Evolutionary conservation across 2,113 vertebrate species (phyloP).

Genomic region (cattle (Bos taurus)): ARS-UCD2.0 NC_037344.1:43554001-43554500

Average conservation of each 20-base stretch:
- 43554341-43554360: neutral
- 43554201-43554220: neutral
- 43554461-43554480: neutral
- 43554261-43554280: neutral
- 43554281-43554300: neutral
- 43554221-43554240: neutral
- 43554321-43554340: neutral
- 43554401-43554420: neutral
- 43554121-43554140: constrained; percentile 36
- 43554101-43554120: constrained; percentile 38
- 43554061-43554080: neutral
- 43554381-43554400: neutral
- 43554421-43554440: neutral
- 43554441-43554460: neutral
- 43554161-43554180: constrained; percentile 40
- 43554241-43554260: neutral
- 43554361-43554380: neutral
- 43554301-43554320: neutral
- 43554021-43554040: constrained; percentile 63
- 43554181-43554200: neutral
- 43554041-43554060: constrained; percentile 60
- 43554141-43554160: constrained; percentile 20
- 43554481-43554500: neutral
- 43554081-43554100: constrained; percentile 47
- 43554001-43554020: constrained; percentile 49